These are phyloP conservation scores for Theretra japonica DNA, from an alignment of 2,888 invertebrate genomes.

Conservation along the genomic window DNA sequence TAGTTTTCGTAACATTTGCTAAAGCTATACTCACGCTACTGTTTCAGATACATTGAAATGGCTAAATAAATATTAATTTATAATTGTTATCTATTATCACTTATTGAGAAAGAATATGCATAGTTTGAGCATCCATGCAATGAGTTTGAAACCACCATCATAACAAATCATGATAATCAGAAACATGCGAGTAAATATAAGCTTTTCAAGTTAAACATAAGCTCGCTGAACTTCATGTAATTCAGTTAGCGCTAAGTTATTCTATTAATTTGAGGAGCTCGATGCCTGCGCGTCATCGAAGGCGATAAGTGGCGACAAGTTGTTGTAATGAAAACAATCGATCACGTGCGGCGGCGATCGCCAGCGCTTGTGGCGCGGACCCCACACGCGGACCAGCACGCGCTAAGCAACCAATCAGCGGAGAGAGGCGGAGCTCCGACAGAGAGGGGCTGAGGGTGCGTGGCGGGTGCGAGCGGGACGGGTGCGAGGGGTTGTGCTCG, in stretches of 20 bases:
- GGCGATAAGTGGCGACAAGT: not conserved
- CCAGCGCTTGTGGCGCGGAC: not conserved
- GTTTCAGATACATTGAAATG: too few species aligned
- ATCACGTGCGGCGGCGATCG: constrained; percentile 1
- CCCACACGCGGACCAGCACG: not conserved
- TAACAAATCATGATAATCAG: too few species aligned
- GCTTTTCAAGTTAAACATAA: too few species aligned
- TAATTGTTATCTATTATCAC: too few species aligned
- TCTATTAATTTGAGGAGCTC: constrained; percentile 27
- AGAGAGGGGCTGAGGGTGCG: not conserved
- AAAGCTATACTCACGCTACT: too few species aligned
- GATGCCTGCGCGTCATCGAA: not conserved
- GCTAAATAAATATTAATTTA: too few species aligned
- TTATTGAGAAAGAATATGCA: too few species aligned
- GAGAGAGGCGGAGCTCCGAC: not conserved
- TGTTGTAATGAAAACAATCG: constrained; percentile 21
- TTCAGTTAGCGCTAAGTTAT: not conserved
- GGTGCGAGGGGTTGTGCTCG: constrained; percentile 30
- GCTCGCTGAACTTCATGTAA: not conserved
- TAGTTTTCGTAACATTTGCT: too few species aligned
- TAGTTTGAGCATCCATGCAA: too few species aligned
- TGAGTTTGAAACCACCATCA: too few species aligned
- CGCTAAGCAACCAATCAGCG: not conserved
- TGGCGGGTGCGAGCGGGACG: not conserved
- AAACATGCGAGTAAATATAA: too few species aligned